A percentile compares a stretch with the other conserved stretches of the same genome.
Evolutionary conservation across 2,888 invertebrate species (phyloP).

Genomic region (Drosophila atroscutellata): DNA sequence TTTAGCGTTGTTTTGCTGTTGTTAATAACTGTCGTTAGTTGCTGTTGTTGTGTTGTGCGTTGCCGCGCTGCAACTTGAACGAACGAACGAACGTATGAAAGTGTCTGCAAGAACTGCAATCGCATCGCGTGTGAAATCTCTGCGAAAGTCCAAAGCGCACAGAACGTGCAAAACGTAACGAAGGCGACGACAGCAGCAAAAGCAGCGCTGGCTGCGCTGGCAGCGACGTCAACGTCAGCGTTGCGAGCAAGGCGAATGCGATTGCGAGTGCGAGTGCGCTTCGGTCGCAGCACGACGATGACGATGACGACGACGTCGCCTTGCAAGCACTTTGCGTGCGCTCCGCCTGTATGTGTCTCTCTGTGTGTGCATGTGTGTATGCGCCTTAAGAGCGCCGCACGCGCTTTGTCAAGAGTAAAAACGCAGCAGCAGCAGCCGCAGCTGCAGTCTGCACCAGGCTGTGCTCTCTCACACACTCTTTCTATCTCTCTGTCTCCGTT

Average conservation of each 20-base stretch:
- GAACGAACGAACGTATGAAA: slow-evolving; percentile 84
- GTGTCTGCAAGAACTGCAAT: slow-evolving; percentile 85
- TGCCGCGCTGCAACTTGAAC: slow-evolving; percentile 79
- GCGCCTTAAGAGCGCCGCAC: slow-evolving; percentile 73
- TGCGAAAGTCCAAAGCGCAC: slow-evolving; percentile 83
- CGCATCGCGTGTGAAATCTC: slow-evolving; percentile 85
- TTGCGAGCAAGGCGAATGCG: slow-evolving; percentile 47
- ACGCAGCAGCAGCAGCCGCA: slow-evolving; percentile 59
- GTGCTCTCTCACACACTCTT: slow-evolving; percentile 14
- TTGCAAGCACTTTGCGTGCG: slow-evolving; percentile 49
- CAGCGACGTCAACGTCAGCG: slow-evolving; percentile 28
- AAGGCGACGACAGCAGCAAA: slow-evolving; percentile 42
- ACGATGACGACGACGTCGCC: slow-evolving; percentile 34
- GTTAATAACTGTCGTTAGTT: neutral
- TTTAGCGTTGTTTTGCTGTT: slow-evolving; percentile 7
- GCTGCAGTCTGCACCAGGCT: slow-evolving; percentile 45
- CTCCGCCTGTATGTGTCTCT: slow-evolving; percentile 2
- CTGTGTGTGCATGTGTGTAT: slow-evolving; percentile 30
- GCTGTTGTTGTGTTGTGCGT: slow-evolving; percentile 16
- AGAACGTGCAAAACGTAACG: slow-evolving; percentile 72
- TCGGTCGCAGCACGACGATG: slow-evolving; percentile 58
- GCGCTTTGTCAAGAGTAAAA: slow-evolving; percentile 67
- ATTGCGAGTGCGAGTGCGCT: slow-evolving; percentile 53
- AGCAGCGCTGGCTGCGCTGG: slow-evolving; percentile 18
- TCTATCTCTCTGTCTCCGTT: neutral